Conservation (phyloP, 53 echinoderm and acorn worm species). For the Henricia sp. region DNA sequence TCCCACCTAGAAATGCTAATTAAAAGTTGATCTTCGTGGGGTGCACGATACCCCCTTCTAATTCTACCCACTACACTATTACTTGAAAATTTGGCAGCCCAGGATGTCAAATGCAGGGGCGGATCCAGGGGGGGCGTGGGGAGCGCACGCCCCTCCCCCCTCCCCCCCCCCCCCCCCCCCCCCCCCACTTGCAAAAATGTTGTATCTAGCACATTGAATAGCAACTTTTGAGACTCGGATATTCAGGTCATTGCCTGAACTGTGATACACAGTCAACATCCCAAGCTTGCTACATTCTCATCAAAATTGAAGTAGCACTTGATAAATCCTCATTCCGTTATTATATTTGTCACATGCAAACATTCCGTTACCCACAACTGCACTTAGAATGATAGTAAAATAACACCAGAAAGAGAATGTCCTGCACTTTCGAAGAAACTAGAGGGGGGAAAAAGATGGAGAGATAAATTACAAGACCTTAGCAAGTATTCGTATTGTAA, state of each 20-base stretch:
- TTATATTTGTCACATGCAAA: conserved; percentile 50
- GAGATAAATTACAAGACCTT: conserved; percentile 35
- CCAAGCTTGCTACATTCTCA: conserved; percentile 12
- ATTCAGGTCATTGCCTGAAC: conserved; percentile 53
- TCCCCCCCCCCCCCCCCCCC: no score
- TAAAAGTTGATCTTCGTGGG: no score
- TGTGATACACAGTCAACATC: conserved; percentile 56
- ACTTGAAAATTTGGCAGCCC: no score
- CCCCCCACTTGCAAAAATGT: no score
- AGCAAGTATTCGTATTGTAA: conserved; percentile 41
- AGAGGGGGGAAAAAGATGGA: neutral
- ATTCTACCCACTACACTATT: no score
- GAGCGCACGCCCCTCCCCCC: no score
- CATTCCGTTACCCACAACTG: conserved; percentile 42
- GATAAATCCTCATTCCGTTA: conserved; percentile 49
- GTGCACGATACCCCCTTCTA: no score
- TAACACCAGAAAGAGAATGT: conserved; percentile 1
- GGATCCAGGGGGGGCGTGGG: no score
- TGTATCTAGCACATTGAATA: no score
- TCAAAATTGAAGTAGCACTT: conserved; percentile 36
- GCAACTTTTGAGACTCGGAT: conserved; percentile 9
- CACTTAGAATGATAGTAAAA: conserved; percentile 3
- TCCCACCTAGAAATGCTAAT: no score
- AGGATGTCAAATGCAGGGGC: no score
- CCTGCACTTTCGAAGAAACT: conserved; percentile 34